Percentiles rank a stretch among this genome's conserved stretches.
Evolutionary conservation across 2,797 vertebrate species (phyloP).

Genomic region (Potorous gilbertii): DNA sequence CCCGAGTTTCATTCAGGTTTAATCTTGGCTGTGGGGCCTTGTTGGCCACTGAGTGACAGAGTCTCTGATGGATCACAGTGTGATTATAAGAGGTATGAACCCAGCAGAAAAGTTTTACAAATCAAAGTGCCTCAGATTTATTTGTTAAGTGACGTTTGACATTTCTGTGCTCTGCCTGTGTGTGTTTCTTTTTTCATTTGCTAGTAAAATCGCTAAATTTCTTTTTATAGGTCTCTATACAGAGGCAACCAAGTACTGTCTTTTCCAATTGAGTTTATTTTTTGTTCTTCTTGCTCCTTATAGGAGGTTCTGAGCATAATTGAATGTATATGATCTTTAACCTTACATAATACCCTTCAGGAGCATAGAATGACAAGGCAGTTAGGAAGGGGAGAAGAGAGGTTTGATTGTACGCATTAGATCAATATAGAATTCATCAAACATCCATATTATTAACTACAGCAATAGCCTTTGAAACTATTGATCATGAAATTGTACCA

Average conservation of each 20-base stretch:
- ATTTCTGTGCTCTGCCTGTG: conserved; percentile 29
- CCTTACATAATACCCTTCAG: background rate
- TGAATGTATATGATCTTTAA: background rate
- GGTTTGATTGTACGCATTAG: conserved; percentile 61
- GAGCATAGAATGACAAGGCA: background rate
- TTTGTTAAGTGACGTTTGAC: conserved; percentile 8
- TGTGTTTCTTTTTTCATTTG: background rate
- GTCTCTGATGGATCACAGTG: background rate
- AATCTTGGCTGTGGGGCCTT: background rate
- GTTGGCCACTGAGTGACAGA: background rate
- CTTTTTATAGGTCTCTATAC: conserved; percentile 15
- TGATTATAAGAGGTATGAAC: background rate
- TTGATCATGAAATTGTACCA: conserved; percentile 61
- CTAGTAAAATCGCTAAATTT: conserved; percentile 1
- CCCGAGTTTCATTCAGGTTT: conserved; percentile 50
- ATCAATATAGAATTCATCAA: conserved; percentile 55
- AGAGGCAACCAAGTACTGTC: background rate
- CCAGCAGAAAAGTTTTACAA: background rate
- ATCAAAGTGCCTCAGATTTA: background rate
- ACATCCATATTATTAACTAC: conserved; percentile 56
- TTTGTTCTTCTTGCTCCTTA: background rate
- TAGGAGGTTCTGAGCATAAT: background rate
- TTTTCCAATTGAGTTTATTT: background rate
- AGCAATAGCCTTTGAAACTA: conserved; percentile 64
- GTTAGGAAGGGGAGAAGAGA: conserved; percentile 17